Percentiles rank a stretch among this genome's conserved stretches.
These are phyloP conservation scores for Sycophila sp. DNA, from an alignment of 1,140 invertebrate genomes.

Conservation along the genomic window DNA sequence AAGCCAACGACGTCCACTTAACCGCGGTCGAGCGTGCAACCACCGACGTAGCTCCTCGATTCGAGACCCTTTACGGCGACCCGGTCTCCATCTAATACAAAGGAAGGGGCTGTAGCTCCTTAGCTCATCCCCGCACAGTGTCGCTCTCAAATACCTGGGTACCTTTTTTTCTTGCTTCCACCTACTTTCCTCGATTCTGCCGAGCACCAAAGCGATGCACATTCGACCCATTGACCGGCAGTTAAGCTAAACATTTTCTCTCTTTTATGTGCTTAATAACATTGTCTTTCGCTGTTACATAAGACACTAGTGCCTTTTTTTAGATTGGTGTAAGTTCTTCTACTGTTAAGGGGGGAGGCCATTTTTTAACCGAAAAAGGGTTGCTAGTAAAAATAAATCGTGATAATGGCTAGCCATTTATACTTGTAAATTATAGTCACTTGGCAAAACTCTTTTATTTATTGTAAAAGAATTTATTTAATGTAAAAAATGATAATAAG, in stretches of 20 bases:
- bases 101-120: neutral
- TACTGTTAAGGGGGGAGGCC: too few species aligned
- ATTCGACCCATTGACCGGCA: conserved; percentile 1
- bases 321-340: too few species aligned
- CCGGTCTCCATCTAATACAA: conserved; percentile 36
- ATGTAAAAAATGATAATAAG: too few species aligned
- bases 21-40: conserved; percentile 1
- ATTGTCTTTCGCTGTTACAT: too few species aligned
- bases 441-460: too few species aligned
- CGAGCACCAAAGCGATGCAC: neutral
- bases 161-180: neutral
- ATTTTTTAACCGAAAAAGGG: too few species aligned
- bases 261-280: too few species aligned
- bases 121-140: neutral
- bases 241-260: neutral
- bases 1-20: conserved; percentile 35
- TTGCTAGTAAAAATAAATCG: too few species aligned
- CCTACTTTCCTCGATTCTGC: neutral
- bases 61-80: conserved; percentile 17
- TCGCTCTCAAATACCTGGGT: neutral
- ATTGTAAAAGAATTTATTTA: too few species aligned
- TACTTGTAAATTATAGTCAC: too few species aligned
- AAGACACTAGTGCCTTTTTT: too few species aligned
- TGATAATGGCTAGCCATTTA: too few species aligned
- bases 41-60: conserved; percentile 5